Base-by-base conservation (phyloP, 2,797 vertebrate genomes). In the Gadopsis marmoratus region DNA sequence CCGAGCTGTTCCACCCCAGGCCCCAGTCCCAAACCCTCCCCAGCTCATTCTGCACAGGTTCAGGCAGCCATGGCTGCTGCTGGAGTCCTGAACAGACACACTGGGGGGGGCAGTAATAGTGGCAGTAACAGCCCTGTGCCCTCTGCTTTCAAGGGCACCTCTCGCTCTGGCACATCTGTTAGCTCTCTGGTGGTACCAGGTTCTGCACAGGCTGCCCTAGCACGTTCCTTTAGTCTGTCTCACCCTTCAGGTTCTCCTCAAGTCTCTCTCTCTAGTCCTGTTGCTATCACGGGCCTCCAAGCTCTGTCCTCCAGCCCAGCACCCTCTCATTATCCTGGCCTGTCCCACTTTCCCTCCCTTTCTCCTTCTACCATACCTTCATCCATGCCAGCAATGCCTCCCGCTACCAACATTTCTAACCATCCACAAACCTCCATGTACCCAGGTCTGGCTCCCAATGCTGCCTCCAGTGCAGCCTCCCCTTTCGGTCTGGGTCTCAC, bases 61-160 rank as follows among this genome's bases (percentile, higher is more conserved):
- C 91, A 90, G 50, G 84, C 84, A 33, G 84, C 89, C 54, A 71
- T 91, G 63, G 85, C 78, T 0, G 43, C 82, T 5, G 83, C 84
- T 7, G 94, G 88, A 54, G 82, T 71, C 8, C 55, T 95, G 55
- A 87, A 85, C 72, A 92, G 94, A 82, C 95, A 95, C 5, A 23
- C 81, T 0, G 94, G 86, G 10, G 88, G 86, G 10, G 88, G 91
- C 1, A 78, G 86, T 29, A 85, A 85, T 84, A 96, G 95, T 65
- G 95, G 95, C 82, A 95, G 94, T 70, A 96, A 92, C 68, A 99
- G 98, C 86, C 98, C 98, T 0, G 96, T 97, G 2, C 97, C 95
- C 39, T 98, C 97, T 0, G 97, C 97, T 69, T 99, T 99, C 86
- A 98, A 97, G 89, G 97, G 97, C 63, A 96, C 96, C 2, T 93